Evolutionary conservation across 2,113 vertebrate genomes (phyloP).

Genomic region (Macrotis lagotis): DNA sequence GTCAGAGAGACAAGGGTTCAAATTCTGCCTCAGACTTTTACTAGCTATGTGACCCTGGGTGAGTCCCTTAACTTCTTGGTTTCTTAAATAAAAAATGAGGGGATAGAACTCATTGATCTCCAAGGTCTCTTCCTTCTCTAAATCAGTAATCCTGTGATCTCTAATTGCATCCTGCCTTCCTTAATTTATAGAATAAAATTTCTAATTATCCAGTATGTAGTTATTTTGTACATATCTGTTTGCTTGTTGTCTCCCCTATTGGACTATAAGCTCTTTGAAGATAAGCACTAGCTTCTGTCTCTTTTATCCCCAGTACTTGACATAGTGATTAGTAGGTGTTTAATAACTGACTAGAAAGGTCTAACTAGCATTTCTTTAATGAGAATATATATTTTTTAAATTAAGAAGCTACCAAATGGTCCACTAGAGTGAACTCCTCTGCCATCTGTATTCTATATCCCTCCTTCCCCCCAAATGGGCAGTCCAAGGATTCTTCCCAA

Average conservation of each 20-base stretch:
- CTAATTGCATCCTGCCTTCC: neutral
- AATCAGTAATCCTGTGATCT: neutral
- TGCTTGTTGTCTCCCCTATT: neutral
- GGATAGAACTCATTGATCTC: neutral
- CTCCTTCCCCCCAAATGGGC: neutral
- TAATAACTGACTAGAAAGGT: neutral
- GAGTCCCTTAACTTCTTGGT: neutral
- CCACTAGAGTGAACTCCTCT: neutral
- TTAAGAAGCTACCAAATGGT: neutral
- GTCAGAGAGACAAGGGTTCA: neutral
- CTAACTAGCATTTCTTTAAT: neutral
- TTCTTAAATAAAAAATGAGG: neutral
- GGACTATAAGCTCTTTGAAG: neutral
- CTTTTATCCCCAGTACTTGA: neutral
- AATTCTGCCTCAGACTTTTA: neutral
- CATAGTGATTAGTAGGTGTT: neutral
- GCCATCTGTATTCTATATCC: neutral
- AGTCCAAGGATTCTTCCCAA: neutral
- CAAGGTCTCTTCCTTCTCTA: neutral
- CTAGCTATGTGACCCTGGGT: neutral
- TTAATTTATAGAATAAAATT: neutral
- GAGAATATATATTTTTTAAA: neutral
- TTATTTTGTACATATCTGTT: neutral
- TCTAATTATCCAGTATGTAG: neutral
- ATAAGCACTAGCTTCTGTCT: neutral